phyloP scores from a whole-genome alignment of 2,113 vertebrate species.

The Lepisosteus oculatus region DNA sequence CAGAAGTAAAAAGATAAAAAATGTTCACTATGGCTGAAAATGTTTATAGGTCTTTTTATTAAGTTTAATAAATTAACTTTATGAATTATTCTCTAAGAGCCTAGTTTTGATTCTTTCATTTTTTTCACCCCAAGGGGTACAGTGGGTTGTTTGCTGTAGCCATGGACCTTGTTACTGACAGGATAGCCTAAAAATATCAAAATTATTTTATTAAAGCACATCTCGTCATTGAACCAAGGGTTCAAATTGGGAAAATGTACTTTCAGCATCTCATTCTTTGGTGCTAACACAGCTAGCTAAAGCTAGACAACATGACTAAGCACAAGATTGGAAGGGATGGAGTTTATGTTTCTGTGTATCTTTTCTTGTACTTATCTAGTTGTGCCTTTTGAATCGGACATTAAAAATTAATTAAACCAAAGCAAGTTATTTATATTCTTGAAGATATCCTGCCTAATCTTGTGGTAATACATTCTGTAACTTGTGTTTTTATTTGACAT shows the following conservation, averaged over 20 bases:
- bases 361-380: neutral
- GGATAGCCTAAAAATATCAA: too few species aligned
- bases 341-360: neutral
- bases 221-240: neutral
- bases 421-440: neutral
- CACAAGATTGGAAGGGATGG: neutral
- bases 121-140: too few species aligned
- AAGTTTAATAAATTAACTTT: too few species aligned
- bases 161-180: too few species aligned
- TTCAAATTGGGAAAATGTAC: neutral
- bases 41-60: too few species aligned
- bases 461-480: neutral
- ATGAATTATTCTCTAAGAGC: too few species aligned
- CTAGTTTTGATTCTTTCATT: too few species aligned
- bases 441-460: neutral
- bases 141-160: too few species aligned
- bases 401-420: neutral
- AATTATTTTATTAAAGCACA: neutral
- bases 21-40: too few species aligned
- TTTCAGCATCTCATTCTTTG: constrained; percentile 3
- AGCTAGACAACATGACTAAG: neutral
- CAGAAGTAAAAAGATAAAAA: too few species aligned
- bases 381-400: neutral
- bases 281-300: neutral
- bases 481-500: neutral